Evolutionary conservation across 2,888 invertebrate species (phyloP).

Genomic region (Parochlus steinenii): DNA sequence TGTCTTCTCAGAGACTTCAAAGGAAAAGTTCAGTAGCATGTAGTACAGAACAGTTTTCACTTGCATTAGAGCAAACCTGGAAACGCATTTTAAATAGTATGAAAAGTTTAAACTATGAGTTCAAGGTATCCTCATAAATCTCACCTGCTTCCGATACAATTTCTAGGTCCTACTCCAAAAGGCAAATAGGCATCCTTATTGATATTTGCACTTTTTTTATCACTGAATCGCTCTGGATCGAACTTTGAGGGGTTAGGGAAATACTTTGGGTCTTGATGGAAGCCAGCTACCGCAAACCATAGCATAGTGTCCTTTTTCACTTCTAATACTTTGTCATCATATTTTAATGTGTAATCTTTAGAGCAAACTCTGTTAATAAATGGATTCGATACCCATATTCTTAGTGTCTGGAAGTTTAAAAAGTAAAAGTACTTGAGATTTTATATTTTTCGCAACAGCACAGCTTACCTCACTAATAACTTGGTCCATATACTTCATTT

Average conservation of each 20-base stretch:
- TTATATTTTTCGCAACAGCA: too few species aligned
- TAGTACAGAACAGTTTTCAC: slow-evolving; percentile 21
- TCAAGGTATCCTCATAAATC: neutral
- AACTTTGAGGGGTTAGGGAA: slow-evolving; percentile 1
- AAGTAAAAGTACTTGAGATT: too few species aligned
- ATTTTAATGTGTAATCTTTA: slow-evolving; percentile 31
- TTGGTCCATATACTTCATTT: slow-evolving; percentile 39
- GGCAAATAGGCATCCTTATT: slow-evolving; percentile 25
- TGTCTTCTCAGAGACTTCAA: slow-evolving; percentile 21
- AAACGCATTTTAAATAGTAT: too few species aligned
- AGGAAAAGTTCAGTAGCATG: slow-evolving; percentile 20
- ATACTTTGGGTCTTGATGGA: slow-evolving; percentile 24
- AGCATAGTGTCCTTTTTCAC: slow-evolving; percentile 24
- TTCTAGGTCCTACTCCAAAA: slow-evolving; percentile 34
- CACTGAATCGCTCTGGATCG: slow-evolving; percentile 2
- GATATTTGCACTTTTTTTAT: neutral
- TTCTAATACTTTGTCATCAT: slow-evolving; percentile 20
- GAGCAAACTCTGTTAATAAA: too few species aligned
- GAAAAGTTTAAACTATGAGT: too few species aligned
- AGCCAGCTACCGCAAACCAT: slow-evolving; percentile 28
- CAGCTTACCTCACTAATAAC: slow-evolving; percentile 23
- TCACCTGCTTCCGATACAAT: slow-evolving; percentile 31
- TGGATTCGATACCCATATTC: too few species aligned
- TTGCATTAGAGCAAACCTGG: slow-evolving; percentile 24
- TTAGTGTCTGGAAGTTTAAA: too few species aligned